Base-by-base conservation (phyloP, 2,888 invertebrate species). In the Heliothis peltigera region DNA sequence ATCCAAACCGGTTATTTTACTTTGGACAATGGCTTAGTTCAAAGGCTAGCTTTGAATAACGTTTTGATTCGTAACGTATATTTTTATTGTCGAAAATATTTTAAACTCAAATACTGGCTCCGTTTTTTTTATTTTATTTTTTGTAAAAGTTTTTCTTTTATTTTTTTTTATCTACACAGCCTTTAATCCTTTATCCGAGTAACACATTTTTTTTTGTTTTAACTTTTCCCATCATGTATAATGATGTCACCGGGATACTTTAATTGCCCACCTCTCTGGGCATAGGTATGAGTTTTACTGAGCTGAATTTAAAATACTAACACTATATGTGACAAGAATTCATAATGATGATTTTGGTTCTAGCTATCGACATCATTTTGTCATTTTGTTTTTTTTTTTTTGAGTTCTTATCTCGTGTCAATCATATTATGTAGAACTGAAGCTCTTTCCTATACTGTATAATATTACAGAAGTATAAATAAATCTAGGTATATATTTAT, bases 291-390 rank as follows among this genome's bases (percentile, higher is more conserved):
- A 66, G 52, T 47, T 51, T 43, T 17, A 57, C 55, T 77, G 77
- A 59, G 64, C 48, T 64, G 70, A 76, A 76, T 76, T 74, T 74
- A 56, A 77, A 77, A 62, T 57, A 70, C 35, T 49, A 28, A 35
- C 42, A 49, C 56, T 19, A 48, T 63, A 19, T 54, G 59, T 39
- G 55, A 52, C 7, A 21, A 10, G 66, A 74, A 74, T 76, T 53
- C 44, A 21, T 77, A 75, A 77, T 57, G 43, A 12, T 21, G 10
- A n/a, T n/a, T n/a, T n/a, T n/a, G n/a, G n/a, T n/a, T n/a, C n/a
- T n/a, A n/a, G n/a, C n/a, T n/a, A n/a, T n/a, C n/a, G n/a, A n/a
- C n/a, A n/a, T n/a, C n/a, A n/a, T n/a, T n/a, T n/a, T n/a, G n/a
- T n/a, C n/a, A n/a, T n/a, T n/a, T n/a, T n/a, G n/a, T n/a, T n/a